Evolutionary conservation across 2,888 invertebrate species (phyloP), one percentile per base, ranked within the genome.

Genomic region (Chironomus tentans): DNA sequence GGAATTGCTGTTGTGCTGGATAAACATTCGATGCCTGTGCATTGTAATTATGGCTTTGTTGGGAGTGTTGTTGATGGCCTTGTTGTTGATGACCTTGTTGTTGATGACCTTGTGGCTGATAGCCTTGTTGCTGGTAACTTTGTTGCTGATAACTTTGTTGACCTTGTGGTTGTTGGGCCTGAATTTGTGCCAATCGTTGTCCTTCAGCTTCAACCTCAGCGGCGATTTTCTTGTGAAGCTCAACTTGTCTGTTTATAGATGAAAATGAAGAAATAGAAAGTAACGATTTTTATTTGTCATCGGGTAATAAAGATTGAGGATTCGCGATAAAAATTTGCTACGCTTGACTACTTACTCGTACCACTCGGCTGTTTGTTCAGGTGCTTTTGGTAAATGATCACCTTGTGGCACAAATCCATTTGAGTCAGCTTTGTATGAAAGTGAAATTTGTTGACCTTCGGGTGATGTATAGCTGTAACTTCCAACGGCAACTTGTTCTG

Each of bases 331-430:
- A 65, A 65, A 22, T 62, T 62, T 15, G 4, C n/a, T 6, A 56
- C 15, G 56, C 56, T 56, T 56, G 13, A 65, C 18, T 21, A 75
- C 74, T 75, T 62, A 75, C 74, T 76, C 76, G 69, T 76, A 76
- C 21, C 62, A 76, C 48, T 76, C 76, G 12, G 69, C 88, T 47
- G 92, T 92, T 79, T 92, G 86, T 24, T 92, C 91, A 56, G 92
- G 92, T 6, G 92, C 88, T 47, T 91, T 91, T 61, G 93, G 92
- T 79, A 92, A 83, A 82, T 92, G 92, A 62, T 91, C 91, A 73
- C 92, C 92, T 79, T 88, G 87, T 12, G 92, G 90, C 80, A 90
- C 88, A 83, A 91, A 93, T 77, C 92, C 92, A 80, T 90, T 91
- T 79, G 90, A 89, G 81, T 92, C 92, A 75, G 92, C 92, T 76